Evolutionary conservation across 2,113 vertebrate genomes (phyloP), one percentile per base, ranked within the genome.

Genomic region (Saguinus imperator): DNA sequence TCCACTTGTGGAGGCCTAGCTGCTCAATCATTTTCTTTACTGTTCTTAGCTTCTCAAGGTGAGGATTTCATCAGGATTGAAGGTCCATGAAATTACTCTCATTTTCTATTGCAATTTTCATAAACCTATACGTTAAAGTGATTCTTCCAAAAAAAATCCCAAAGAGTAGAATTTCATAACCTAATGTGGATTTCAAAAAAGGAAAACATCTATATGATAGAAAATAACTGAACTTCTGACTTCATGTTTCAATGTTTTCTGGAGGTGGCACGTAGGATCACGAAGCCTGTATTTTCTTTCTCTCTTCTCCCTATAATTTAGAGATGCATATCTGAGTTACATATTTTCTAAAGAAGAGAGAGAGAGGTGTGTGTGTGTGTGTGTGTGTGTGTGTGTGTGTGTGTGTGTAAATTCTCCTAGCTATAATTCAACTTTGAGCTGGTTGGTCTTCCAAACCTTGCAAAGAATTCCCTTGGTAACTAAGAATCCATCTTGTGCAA

Each of bases 21-120:
- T 76, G 43, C 70, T 94, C 85, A 61, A 32, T 64, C 94, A 80
- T 95, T 95, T 90, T 88, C 80, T 96, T 40, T 61, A 84, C 72
- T 94, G 75, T 64, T 82, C 89, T 97, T 92, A 66, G 55, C 61
- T 68, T 98, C 88, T 97, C 95, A 98, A 97, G 95, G 96, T 93
- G 94, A 98, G 27, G 32, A 82, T 48, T 86, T 79, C 72, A 64
- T 97, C 84, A 90, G 55, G 76, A 61, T 92, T 94, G 77, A 96
- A 91, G 17, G 70, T 45, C 77, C 3, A 1, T 43, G 21, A 64
- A n/a, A 76, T 72, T 17, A 35, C 23, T 61, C 29, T 94, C n/a
- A 82, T 83, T 80, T 84, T 70, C 40, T 50, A 57, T 76, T 43
- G 37, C 20, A 81, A 40, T 72, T 27, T 86, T 87, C 18, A 25